Evolutionary conservation across 2,113 vertebrate species (phyloP).

Genomic region (Myrmophylax atrothorax): DNA sequence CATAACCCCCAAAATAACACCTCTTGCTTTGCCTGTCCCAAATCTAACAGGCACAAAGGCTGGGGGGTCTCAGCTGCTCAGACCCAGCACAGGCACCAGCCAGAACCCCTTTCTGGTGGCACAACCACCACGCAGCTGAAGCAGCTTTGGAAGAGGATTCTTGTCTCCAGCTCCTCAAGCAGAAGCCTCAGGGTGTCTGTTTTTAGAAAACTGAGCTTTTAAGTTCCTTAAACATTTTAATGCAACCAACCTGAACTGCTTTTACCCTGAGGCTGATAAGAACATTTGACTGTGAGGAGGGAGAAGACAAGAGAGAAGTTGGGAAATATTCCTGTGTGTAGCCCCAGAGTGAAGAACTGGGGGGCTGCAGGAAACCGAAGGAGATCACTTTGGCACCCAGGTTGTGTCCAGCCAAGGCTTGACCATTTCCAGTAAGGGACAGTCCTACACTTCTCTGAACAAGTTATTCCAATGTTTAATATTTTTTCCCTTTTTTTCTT

Average conservation of each 20-base stretch:
- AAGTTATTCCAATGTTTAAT: not conserved
- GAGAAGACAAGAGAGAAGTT: not conserved
- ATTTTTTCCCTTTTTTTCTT: rapidly evolving
- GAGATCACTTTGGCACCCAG: not conserved
- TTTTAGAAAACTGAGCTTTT: not conserved
- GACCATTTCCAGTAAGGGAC: not conserved
- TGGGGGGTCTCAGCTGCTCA: not conserved
- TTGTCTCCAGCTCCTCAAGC: not conserved
- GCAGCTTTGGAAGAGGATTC: not conserved
- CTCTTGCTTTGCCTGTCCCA: not conserved
- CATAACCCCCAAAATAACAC: not conserved
- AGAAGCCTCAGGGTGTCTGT: not conserved
- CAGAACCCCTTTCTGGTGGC: not conserved
- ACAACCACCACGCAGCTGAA: not conserved
- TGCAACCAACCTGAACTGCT: rapidly evolving
- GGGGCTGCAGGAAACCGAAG: not conserved
- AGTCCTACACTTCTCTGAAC: not conserved
- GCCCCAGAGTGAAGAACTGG: not conserved
- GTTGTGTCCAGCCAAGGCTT: rapidly evolving
- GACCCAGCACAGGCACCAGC: not conserved
- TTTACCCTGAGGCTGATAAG: not conserved
- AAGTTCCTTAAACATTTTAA: not conserved
- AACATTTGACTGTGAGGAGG: not conserved
- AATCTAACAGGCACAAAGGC: not conserved
- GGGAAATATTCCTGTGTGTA: not conserved